Base-by-base conservation (phyloP, 2,113 vertebrate species). In the Campylomormyrus tamandua region DNA sequence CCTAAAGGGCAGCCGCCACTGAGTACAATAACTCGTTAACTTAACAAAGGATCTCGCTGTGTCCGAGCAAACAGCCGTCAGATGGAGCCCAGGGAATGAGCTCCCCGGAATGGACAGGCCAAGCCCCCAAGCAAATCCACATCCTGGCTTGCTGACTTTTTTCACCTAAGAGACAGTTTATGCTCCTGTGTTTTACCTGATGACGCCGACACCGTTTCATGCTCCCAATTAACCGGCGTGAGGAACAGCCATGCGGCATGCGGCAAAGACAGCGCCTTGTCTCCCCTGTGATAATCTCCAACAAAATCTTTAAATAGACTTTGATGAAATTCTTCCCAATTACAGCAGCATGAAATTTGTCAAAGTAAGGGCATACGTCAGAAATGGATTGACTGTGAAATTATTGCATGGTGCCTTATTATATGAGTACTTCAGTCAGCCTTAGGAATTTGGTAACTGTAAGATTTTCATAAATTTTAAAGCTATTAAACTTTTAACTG, bases 221-320 rank as follows among this genome's bases (percentile, higher is more conserved):
- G 27, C 31, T 3, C 74, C 74, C 74, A 80, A 19, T 80, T 80
- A 80, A 42, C 74, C 6, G 17, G 17, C 6, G 35, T 42, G 50
- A 39, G 48, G 24, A 35, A 5, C 27, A 39, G 50, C 27, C 13
- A 13, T 53, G 49, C 31, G 8, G 31, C n/a, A 39, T 8, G 0
- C 1, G 0, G 15, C 74, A 17, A 77, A 53, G 48, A 17, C 49
- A 86, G 49, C 4, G n/a, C 31, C 52, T 21, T 87, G 19, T 52
- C 49, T 84, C 39, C 39, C n/a, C 46, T 87, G 24, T n/a, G 45
- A 48, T 84, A 24, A 46, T 45, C 45, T 48, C 19, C 7, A 84
- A 48, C 39, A 87, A 56, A 87, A 87, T 52, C 85, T 87, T 87
- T 53, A 87, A 53, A 87, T 87, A 87, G 85, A 53, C n/a, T 45